A percentile compares a stretch with the other conserved stretches of the same genome.
These are phyloP conservation scores for Myathropa florea DNA, from an alignment of 2,888 invertebrate species.

Conservation along the genomic window DNA sequence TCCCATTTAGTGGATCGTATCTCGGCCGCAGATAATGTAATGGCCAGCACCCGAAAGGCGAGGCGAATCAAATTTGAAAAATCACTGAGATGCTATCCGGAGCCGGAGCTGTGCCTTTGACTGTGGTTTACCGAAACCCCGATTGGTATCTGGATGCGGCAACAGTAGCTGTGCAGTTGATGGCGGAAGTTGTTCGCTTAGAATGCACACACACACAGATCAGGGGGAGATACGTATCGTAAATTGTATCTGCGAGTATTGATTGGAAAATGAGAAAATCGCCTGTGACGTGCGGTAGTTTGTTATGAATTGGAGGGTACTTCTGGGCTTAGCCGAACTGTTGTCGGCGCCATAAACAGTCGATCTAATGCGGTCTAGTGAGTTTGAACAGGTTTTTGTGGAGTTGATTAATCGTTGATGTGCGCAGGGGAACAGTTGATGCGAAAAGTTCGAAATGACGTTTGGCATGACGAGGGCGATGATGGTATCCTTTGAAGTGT, in stretches of 20 bases:
- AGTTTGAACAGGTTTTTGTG: neutral
- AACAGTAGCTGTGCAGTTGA: constrained; percentile 9
- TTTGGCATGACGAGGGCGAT: neutral
- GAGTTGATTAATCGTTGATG: neutral
- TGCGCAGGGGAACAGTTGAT: neutral
- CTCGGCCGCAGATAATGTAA: constrained; percentile 51
- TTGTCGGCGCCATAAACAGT: neutral
- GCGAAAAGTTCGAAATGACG: neutral
- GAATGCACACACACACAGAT: constrained; percentile 31
- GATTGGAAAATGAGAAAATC: constrained; percentile 69
- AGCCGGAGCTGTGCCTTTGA: neutral
- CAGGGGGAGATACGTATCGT: constrained; percentile 30
- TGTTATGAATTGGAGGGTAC: constrained; percentile 54
- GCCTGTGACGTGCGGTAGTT: constrained; percentile 54
- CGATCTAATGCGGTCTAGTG: neutral
- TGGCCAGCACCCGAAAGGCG: constrained; percentile 65
- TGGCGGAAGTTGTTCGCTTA: constrained; percentile 50
- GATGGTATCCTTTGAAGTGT: neutral
- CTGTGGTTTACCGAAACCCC: constrained; percentile 57
- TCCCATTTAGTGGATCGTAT: constrained; percentile 53
- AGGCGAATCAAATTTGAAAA: constrained; percentile 61
- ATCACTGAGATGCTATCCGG: constrained; percentile 43
- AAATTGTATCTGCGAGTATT: constrained; percentile 57
- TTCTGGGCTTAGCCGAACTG: neutral
- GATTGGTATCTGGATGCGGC: constrained; percentile 47